Evolutionary conservation across 2,888 invertebrate species (phyloP).

Genomic region (Erpobdella octoculata): DNA sequence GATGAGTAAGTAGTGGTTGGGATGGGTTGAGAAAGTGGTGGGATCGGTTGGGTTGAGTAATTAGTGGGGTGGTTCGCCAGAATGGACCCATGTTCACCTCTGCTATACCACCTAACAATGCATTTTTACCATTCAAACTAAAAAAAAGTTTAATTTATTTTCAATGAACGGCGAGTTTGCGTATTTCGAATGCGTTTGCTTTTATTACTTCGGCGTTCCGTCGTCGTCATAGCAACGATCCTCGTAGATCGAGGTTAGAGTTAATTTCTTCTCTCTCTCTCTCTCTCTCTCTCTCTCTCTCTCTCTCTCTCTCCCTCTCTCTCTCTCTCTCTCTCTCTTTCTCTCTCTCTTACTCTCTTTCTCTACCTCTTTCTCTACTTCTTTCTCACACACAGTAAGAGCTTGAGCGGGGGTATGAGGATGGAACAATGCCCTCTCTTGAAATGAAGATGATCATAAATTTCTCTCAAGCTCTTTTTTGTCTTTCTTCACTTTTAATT

Average conservation of each 20-base stretch:
- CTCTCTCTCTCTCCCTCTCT: slow-evolving; percentile 2
- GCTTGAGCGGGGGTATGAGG: neutral
- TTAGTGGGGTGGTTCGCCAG: too few species aligned
- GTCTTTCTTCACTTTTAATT: too few species aligned
- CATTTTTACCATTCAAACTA: too few species aligned
- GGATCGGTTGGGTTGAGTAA: too few species aligned
- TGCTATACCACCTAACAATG: too few species aligned
- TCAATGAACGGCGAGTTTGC: too few species aligned
- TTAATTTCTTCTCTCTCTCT: neutral
- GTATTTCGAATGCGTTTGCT: slow-evolving; percentile 1
- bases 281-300: slow-evolving; percentile 2
- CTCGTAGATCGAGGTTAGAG: neutral
- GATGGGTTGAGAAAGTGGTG: too few species aligned
- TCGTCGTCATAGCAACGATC: neutral
- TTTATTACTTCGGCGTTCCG: neutral
- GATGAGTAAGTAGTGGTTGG: too few species aligned
- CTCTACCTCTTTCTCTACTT: neutral
- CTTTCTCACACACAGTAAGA: neutral
- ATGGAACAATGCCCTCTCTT: neutral
- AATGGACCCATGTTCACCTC: too few species aligned
- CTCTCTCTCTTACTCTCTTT: neutral
- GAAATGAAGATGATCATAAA: too few species aligned
- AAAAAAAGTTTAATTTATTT: too few species aligned
- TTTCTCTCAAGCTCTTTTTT: too few species aligned
- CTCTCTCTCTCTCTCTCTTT: neutral